phyloP scores from a whole-genome alignment of 2,888 invertebrate genomes.

The Tachystola acroxantha region DNA sequence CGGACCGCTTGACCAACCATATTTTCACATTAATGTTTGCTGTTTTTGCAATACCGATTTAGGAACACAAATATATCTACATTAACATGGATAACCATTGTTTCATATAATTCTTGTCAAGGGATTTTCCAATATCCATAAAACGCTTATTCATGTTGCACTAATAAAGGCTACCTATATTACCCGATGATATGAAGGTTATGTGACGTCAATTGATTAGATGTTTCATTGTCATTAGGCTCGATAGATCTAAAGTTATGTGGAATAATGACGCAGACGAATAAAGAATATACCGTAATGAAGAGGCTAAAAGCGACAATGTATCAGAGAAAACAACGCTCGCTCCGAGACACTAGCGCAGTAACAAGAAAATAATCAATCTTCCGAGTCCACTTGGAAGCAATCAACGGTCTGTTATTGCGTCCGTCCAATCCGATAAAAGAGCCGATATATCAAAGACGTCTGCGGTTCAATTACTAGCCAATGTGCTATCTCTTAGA shows the following conservation, averaged over 20 bases:
- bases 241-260: no score
- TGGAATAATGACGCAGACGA: not conserved
- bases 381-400: slow-evolving; percentile 71
- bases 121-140: not conserved
- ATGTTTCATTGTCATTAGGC: no score
- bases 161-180: no score
- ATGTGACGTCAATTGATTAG: no score
- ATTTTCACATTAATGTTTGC: slow-evolving; percentile 55
- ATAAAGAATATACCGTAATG: not conserved
- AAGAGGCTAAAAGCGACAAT: slow-evolving; percentile 21
- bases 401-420: slow-evolving; percentile 77
- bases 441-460: slow-evolving; percentile 77
- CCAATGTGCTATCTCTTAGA: slow-evolving; percentile 65
- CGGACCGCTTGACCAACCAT: slow-evolving; percentile 57
- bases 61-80: slow-evolving; percentile 19
- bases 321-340: slow-evolving; percentile 46
- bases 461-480: slow-evolving; percentile 72
- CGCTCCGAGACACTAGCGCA: slow-evolving; percentile 32
- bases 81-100: slow-evolving; percentile 25
- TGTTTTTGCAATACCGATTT: slow-evolving; percentile 54
- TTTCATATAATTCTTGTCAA: slow-evolving; percentile 9
- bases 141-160: not conserved
- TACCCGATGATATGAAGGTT: no score
- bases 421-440: slow-evolving; percentile 75
- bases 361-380: slow-evolving; percentile 77